phyloP scores from a whole-genome alignment of 2,797 vertebrate genomes.

The Oreonectes daqikongensis region DNA sequence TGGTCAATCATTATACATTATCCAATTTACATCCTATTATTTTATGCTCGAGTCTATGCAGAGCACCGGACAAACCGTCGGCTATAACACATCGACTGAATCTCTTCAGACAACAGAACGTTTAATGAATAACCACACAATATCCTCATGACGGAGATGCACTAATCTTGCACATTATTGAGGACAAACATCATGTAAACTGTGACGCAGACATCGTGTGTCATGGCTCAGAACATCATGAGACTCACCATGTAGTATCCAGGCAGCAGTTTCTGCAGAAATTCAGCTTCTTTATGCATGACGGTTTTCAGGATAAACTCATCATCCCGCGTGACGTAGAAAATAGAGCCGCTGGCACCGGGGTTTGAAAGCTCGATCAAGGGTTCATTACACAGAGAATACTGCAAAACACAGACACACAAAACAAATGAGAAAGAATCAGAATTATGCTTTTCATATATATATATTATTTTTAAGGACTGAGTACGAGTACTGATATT shows the following conservation, averaged over 20 bases:
- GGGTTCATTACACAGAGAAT: constrained; percentile 92
- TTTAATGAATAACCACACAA: too few species aligned
- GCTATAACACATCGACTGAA: too few species aligned
- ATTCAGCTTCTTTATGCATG: constrained; percentile 95
- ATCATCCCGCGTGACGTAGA: constrained; percentile 95
- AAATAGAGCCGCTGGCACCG: constrained; percentile 93
- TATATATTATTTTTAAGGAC: too few species aligned
- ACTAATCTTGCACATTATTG: too few species aligned
- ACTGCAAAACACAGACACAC: constrained; percentile 70
- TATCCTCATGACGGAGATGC: too few species aligned
- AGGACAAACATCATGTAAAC: constrained; percentile 50
- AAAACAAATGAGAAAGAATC: background rate
- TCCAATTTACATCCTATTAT: too few species aligned
- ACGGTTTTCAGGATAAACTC: constrained; percentile 99
- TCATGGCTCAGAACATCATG: background rate
- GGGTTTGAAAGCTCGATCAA: constrained; percentile 96
- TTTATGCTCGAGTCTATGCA: too few species aligned
- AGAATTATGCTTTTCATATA: too few species aligned
- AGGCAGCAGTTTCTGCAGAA: constrained; percentile 95
- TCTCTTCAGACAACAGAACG: too few species aligned
- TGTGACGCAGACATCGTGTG: background rate
- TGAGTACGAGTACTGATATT: too few species aligned
- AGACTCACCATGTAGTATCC: constrained; percentile 94
- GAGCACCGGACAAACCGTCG: too few species aligned
- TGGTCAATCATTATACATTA: too few species aligned